These are phyloP conservation scores for Chloroceryle inda DNA, from an alignment of 2,797 vertebrate species.

Conservation along the genomic window DNA sequence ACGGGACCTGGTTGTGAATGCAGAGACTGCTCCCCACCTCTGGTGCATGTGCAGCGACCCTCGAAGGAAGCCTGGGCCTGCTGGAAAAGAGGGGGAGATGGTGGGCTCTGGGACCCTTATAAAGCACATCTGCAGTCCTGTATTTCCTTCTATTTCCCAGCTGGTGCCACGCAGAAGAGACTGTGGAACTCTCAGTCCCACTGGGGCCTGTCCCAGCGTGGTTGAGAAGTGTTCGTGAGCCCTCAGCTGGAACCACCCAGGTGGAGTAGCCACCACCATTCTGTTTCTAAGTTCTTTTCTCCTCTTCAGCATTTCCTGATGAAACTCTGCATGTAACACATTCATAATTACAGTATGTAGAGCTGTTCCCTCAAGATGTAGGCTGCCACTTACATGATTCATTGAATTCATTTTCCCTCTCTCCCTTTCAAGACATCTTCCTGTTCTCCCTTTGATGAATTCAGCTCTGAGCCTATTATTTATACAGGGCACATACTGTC, in stretches of 20 bases:
- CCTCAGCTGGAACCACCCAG: neutral
- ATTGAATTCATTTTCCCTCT: constrained; percentile 52
- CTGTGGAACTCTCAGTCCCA: neutral
- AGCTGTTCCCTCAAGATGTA: constrained; percentile 41
- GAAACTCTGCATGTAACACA: neutral
- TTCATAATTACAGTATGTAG: constrained; percentile 45
- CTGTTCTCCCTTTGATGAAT: constrained; percentile 23
- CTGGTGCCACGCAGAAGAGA: neutral
- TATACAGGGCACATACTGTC: neutral
- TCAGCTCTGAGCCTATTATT: constrained; percentile 4
- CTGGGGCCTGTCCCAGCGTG: neutral
- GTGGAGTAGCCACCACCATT: neutral
- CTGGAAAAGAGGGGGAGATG: neutral
- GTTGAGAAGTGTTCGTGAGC: neutral
- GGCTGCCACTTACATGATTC: constrained; percentile 50
- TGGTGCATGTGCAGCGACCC: rapidly evolving
- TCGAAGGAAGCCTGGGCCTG: neutral
- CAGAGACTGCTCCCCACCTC: neutral
- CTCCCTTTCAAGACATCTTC: constrained; percentile 45
- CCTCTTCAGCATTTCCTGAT: neutral
- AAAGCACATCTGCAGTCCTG: neutral
- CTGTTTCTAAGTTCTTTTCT: neutral
- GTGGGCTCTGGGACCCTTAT: neutral
- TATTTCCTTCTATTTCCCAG: neutral
- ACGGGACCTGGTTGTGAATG: neutral